Evolutionary conservation across 2,888 invertebrate genomes (phyloP).

Genomic region (Gnatocerus cornutus): DNA sequence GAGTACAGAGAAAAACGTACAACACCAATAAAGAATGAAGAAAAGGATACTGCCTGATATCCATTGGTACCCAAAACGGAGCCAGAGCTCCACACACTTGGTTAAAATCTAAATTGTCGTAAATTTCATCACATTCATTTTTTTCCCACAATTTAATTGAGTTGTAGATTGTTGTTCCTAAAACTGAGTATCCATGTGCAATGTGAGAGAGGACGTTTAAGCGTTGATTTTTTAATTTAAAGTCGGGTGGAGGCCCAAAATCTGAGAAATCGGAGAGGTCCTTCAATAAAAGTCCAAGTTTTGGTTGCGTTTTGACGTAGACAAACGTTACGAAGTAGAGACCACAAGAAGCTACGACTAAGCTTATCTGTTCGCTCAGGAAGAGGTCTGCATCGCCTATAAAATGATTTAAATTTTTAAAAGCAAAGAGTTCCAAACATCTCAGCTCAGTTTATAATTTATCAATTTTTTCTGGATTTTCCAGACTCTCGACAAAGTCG

Average conservation of each 20-base stretch:
- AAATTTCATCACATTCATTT: slow-evolving; percentile 8
- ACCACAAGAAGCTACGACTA: slow-evolving; percentile 17
- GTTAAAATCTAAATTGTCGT: slow-evolving; percentile 4
- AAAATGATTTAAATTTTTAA: too few relatives aligned
- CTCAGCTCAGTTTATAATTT: too few relatives aligned
- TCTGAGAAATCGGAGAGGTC: slow-evolving; percentile 34
- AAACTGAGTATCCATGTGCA: slow-evolving; percentile 1
- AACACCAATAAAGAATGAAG: slow-evolving; percentile 1
- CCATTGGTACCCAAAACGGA: slow-evolving; percentile 30
- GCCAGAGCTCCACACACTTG: slow-evolving; percentile 34
- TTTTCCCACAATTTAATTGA: slow-evolving; percentile 4
- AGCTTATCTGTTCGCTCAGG: slow-evolving; percentile 26
- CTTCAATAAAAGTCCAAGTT: slow-evolving; percentile 18
- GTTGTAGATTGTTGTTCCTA: slow-evolving; percentile 14
- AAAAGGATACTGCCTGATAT: slow-evolving; percentile 22
- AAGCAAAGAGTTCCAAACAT: too few relatives aligned
- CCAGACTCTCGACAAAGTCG: too few relatives aligned
- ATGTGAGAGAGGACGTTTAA: slow-evolving; percentile 10
- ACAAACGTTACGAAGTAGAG: slow-evolving; percentile 14
- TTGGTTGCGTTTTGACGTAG: slow-evolving; percentile 27
- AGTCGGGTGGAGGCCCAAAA: slow-evolving; percentile 36
- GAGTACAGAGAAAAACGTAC: slow-evolving; percentile 14
- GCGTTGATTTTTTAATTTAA: slow-evolving; percentile 11
- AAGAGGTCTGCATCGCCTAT: slow-evolving; percentile 10
- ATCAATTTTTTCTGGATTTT: too few relatives aligned